Evolutionary conservation across 1,140 invertebrate genomes (phyloP).

Genomic region (Cotesia vestalis): DNA sequence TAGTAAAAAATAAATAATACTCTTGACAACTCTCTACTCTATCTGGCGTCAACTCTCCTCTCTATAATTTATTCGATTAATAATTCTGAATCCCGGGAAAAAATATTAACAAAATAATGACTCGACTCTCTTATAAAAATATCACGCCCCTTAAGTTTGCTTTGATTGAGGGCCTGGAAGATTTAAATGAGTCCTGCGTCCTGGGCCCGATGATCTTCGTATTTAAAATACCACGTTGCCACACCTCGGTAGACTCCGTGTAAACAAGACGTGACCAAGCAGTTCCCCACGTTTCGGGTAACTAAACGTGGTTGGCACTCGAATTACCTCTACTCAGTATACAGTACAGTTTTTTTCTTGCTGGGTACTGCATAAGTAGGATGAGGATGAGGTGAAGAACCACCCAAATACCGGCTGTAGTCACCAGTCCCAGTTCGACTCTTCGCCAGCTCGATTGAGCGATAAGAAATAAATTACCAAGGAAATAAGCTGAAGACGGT

Average conservation of each 20-base stretch:
- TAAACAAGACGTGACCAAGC: constrained; percentile 33
- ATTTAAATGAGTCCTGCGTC: not conserved
- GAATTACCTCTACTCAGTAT: constrained; percentile 18
- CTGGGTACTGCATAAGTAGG: not conserved
- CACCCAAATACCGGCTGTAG: no score
- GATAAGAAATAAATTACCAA: no score
- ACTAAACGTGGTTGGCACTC: constrained; percentile 28
- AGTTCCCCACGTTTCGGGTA: constrained; percentile 28
- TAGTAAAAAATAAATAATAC: constrained; percentile 11
- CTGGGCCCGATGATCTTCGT: not conserved
- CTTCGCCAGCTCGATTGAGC: no score
- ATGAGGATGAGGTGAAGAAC: no score
- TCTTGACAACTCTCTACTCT: not conserved
- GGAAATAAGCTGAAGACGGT: no score
- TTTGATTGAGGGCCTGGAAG: not conserved
- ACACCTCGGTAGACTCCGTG: constrained; percentile 28
- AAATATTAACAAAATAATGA: no score
- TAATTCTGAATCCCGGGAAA: no score
- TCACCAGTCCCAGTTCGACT: no score
- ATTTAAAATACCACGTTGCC: constrained; percentile 23
- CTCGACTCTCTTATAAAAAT: no score
- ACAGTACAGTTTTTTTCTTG: not conserved
- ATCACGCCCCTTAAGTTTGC: no score
- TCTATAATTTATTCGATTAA: no score
- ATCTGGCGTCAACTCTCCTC: not conserved